These are phyloP conservation scores for Bufo gargarizans DNA, from an alignment of 2,113 vertebrate species.

Conservation along the genomic window DNA sequence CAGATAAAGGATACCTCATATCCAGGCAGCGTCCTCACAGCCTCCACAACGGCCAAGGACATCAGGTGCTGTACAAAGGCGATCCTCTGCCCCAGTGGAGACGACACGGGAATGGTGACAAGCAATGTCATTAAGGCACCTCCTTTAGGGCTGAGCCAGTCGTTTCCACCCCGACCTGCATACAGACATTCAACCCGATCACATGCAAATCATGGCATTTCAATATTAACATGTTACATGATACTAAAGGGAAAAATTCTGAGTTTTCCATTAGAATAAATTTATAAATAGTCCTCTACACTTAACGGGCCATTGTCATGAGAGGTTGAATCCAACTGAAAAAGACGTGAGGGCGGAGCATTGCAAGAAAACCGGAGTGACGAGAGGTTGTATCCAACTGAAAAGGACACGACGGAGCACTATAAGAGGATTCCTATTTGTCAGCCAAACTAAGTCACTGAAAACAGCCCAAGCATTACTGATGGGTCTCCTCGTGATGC, in stretches of 20 bases:
- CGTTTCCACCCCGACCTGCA: slow-evolving; percentile 86
- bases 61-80: slow-evolving; percentile 92
- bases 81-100: slow-evolving; percentile 87
- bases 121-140: slow-evolving; percentile 85
- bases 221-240: not conserved
- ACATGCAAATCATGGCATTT: not conserved
- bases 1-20: slow-evolving; percentile 78
- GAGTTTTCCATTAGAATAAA: not conserved
- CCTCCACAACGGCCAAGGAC: slow-evolving; percentile 88
- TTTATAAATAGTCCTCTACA: not conserved
- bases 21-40: slow-evolving; percentile 84
- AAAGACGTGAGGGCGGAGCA: not conserved
- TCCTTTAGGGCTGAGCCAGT: slow-evolving; percentile 89
- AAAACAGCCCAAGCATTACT: not conserved
- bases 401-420: not conserved
- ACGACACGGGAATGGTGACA: slow-evolving; percentile 77
- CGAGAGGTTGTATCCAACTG: too few relatives aligned
- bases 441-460: too few relatives aligned
- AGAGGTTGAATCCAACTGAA: not conserved
- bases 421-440: not conserved
- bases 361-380: too few relatives aligned
- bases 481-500: not conserved
- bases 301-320: not conserved
- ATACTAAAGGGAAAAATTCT: too few relatives aligned
- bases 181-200: not conserved